Percentiles rank a stretch among this genome's conserved stretches.
Evolutionary conservation across 2,797 vertebrate genomes (phyloP).

Genomic region (Channallabes apus): DNA sequence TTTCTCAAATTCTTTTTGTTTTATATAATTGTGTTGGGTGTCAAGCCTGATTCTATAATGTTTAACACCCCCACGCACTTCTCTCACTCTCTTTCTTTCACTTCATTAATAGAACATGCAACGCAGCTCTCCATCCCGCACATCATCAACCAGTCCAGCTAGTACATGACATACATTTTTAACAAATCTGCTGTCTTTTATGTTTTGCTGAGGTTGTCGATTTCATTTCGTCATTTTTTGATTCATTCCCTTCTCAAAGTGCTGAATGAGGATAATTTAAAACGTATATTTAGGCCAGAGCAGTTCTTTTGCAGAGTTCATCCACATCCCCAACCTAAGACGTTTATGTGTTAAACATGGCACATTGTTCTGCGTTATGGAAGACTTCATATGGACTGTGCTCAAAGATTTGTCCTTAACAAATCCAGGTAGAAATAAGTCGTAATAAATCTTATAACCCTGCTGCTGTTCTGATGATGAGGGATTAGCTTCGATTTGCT

Average conservation of each 20-base stretch:
- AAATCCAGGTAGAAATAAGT: neutral
- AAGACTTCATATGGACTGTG: neutral
- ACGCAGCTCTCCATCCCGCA: neutral
- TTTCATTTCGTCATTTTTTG: neutral
- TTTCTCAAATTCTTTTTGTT: neutral
- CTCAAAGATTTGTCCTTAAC: neutral
- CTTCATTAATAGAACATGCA: neutral
- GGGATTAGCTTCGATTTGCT: slow-evolving; percentile 27
- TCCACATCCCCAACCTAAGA: neutral
- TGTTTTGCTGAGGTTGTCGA: neutral
- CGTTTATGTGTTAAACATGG: neutral
- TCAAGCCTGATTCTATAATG: neutral
- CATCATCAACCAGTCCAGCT: neutral
- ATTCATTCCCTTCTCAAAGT: neutral
- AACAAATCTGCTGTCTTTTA: neutral
- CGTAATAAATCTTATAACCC: neutral
- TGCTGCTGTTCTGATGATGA: slow-evolving; percentile 6
- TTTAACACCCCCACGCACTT: neutral
- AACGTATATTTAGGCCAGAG: neutral
- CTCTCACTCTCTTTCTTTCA: neutral
- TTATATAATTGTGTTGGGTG: neutral
- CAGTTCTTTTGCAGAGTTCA: neutral
- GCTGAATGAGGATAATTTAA: neutral
- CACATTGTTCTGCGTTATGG: neutral
- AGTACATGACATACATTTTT: neutral